phyloP scores from a whole-genome alignment of 2,888 invertebrate genomes.

The Isoperla grammatica region DNA sequence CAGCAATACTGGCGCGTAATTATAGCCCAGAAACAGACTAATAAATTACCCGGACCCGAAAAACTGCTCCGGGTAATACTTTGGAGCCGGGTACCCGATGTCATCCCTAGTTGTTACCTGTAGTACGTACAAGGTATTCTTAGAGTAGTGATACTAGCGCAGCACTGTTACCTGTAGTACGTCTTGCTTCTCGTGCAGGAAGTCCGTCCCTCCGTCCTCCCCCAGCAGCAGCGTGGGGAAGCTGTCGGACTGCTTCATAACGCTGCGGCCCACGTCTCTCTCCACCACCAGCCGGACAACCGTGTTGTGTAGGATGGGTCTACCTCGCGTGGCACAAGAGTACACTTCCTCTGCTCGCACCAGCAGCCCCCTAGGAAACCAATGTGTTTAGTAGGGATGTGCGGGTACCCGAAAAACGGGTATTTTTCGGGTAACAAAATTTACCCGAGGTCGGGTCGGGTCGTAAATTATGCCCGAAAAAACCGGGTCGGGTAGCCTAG shows the following conservation, averaged over 20 bases:
- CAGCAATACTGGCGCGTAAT: no score
- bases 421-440: no score
- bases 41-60: no score
- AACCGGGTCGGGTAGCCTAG: no score
- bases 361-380: conserved; percentile 37
- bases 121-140: not conserved
- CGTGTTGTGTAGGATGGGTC: conserved; percentile 86
- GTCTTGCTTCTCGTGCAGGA: conserved; percentile 29
- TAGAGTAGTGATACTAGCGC: not conserved
- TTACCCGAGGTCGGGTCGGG: no score
- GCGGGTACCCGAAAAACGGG: no score
- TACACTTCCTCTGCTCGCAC: conserved; percentile 64
- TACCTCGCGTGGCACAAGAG: conserved; percentile 65
- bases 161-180: conserved; percentile 27
- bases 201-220: conserved; percentile 35
- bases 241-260: conserved; percentile 39
- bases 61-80: no score
- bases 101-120: no score
- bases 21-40: no score
- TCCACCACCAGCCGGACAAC: conserved; percentile 65
- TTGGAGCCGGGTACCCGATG: no score
- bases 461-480: no score
- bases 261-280: conserved; percentile 41
- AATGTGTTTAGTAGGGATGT: no score
- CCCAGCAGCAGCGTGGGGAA: conserved; percentile 40